phyloP scores from a whole-genome alignment of 2,113 vertebrate genomes.

The Stictonetta naevosa region DNA sequence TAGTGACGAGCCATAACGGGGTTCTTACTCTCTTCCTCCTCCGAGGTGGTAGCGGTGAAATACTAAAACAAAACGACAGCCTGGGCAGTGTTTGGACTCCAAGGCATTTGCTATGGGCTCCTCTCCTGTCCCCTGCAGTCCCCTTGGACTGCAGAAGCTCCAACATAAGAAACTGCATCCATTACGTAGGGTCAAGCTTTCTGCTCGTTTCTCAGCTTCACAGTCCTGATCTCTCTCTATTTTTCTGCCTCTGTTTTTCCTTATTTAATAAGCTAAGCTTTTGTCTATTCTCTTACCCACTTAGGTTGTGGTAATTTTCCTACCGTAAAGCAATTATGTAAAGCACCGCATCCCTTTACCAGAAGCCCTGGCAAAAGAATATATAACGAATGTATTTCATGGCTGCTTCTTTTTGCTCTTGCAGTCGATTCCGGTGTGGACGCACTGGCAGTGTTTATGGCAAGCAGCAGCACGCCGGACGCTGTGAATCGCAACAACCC shows the following conservation, averaged over 20 bases:
- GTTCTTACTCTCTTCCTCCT: not conserved
- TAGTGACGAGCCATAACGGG: not conserved
- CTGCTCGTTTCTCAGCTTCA: not conserved
- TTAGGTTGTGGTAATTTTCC: not conserved
- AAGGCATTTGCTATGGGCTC: not conserved
- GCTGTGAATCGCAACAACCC: constrained; percentile 81
- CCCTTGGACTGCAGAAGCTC: not conserved
- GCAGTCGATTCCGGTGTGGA: constrained; percentile 81
- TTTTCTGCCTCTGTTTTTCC: not conserved
- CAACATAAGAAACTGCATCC: not conserved
- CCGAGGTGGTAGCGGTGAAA: not conserved
- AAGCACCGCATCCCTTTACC: not conserved
- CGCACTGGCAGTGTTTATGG: constrained; percentile 90
- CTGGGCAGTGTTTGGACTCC: not conserved
- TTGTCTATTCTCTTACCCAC: not conserved
- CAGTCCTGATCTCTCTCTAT: not conserved
- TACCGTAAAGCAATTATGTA: not conserved
- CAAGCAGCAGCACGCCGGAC: constrained; percentile 85
- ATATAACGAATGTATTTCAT: not conserved
- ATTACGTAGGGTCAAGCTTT: not conserved
- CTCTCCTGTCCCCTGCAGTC: not conserved
- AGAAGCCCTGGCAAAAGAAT: not conserved
- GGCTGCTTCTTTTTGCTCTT: not conserved
- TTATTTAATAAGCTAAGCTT: not conserved
- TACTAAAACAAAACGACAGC: not conserved